Conservation (phyloP, 2,113 vertebrate genomes). For the Pterocles gutturalis region DNA sequence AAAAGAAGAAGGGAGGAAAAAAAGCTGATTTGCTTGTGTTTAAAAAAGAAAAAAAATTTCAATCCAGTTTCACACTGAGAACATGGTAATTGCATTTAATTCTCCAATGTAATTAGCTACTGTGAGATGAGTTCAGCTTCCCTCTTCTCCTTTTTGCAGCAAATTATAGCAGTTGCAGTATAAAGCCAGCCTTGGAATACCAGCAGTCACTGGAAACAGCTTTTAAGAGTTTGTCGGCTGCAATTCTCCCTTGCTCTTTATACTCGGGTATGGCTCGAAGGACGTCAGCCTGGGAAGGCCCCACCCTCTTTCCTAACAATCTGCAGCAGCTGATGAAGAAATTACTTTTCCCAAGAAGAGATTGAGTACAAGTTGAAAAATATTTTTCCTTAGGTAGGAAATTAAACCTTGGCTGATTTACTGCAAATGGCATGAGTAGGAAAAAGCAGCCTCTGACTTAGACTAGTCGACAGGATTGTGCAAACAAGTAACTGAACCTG, state of each 20-base stretch:
- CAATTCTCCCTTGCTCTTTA: not conserved
- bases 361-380: not conserved
- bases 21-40: not conserved
- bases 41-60: not conserved
- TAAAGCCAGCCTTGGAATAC: not conserved
- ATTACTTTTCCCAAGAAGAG: constrained; percentile 33
- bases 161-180: not conserved
- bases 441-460: not conserved
- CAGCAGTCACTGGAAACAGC: not conserved
- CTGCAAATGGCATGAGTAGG: not conserved
- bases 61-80: not conserved
- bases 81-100: not conserved
- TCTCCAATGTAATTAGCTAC: not conserved
- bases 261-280: not conserved
- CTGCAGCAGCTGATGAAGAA: constrained; percentile 28
- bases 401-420: not conserved
- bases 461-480: not conserved
- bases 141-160: not conserved
- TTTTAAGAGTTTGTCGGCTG: constrained; percentile 36
- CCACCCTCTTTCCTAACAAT: constrained; percentile 51
- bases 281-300: constrained; percentile 32
- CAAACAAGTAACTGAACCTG: not conserved
- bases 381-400: fast-evolving
- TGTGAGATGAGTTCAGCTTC: not conserved
- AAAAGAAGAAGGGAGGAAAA: not conserved